Percentiles rank a stretch among this genome's conserved stretches.
Conservation (phyloP, 2,888 invertebrate species). For the Pollenia labialis region DNA sequence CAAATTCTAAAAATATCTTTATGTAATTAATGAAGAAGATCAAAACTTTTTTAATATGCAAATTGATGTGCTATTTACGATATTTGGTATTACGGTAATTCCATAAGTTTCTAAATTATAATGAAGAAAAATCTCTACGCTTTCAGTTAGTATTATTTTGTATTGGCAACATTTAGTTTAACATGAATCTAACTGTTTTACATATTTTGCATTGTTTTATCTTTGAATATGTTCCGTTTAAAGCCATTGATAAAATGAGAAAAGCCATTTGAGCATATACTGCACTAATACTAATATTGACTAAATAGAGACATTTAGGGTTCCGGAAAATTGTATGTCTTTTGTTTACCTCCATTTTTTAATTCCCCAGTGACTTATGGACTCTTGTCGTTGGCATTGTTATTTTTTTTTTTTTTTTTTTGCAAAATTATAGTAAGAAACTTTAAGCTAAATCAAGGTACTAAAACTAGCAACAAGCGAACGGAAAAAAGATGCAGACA, state of each 20-base stretch:
- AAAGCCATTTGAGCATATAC: slow-evolving; percentile 32
- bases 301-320: slow-evolving; percentile 69
- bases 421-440: slow-evolving; percentile 16
- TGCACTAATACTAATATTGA: slow-evolving; percentile 49
- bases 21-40: background rate
- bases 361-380: slow-evolving; percentile 63
- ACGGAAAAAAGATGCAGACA: slow-evolving; percentile 28
- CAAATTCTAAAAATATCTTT: background rate
- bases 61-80: background rate
- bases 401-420: background rate
- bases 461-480: slow-evolving; percentile 18
- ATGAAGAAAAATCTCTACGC: background rate
- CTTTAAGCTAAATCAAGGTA: slow-evolving; percentile 60
- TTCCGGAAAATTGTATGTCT: slow-evolving; percentile 62
- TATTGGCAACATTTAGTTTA: background rate
- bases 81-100: background rate
- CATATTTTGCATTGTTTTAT: slow-evolving; percentile 40
- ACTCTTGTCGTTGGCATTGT: slow-evolving; percentile 43
- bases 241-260: slow-evolving; percentile 32
- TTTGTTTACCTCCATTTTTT: slow-evolving; percentile 53
- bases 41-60: slow-evolving; percentile 2
- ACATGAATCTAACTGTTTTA: slow-evolving; percentile 17
- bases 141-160: background rate
- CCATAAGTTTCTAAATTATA: background rate
- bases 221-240: slow-evolving; percentile 21